Percentiles rank a stretch among this genome's conserved stretches.
Evolutionary conservation across 2,797 vertebrate genomes (phyloP).

Genomic region (Intellagama lesueurii): DNA sequence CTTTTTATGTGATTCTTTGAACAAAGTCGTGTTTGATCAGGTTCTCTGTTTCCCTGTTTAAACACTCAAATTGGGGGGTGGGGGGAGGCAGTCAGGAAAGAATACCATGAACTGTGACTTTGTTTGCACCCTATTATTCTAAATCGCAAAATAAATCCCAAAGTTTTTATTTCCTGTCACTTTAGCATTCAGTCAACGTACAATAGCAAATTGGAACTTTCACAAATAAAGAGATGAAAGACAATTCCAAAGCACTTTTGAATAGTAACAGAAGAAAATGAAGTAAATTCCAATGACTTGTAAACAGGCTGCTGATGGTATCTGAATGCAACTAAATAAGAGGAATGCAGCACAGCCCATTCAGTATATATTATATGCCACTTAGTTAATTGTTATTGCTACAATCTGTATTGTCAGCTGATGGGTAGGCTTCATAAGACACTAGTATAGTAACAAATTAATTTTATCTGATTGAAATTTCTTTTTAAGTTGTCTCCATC

Average conservation of each 20-base stretch:
- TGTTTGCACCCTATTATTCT: not conserved
- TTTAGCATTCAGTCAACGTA: not conserved
- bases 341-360: conserved; percentile 27
- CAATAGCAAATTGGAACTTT: too few species aligned
- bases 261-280: conserved; percentile 42
- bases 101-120: not conserved
- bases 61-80: not conserved
- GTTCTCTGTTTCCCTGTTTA: not conserved
- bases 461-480: conserved; percentile 60
- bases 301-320: conserved; percentile 23
- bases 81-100: not conserved
- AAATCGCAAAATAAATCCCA: not conserved
- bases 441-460: conserved; percentile 42
- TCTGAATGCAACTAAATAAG: conserved; percentile 13
- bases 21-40: not conserved
- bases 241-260: not conserved
- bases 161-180: not conserved
- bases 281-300: conserved; percentile 44
- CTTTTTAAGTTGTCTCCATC: conserved; percentile 60
- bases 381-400: not conserved
- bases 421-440: conserved; percentile 33
- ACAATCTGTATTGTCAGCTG: conserved; percentile 52
- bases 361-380: conserved; percentile 16
- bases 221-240: not conserved
- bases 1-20: not conserved